phyloP scores from a whole-genome alignment of 2,888 invertebrate species.

The Venusia cambrica region DNA sequence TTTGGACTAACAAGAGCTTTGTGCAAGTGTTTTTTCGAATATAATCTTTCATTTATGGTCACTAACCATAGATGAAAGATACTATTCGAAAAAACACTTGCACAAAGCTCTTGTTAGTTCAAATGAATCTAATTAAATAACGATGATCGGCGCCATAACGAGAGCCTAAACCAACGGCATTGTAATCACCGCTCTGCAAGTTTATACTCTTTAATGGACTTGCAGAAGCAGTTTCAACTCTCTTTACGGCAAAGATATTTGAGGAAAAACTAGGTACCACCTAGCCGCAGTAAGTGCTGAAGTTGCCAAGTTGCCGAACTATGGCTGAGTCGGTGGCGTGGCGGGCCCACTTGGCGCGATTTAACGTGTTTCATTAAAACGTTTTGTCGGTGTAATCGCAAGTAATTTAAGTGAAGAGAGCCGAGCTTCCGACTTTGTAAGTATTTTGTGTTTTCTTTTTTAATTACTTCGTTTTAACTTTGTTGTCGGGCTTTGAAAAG shows the following conservation, averaged over 20 bases:
- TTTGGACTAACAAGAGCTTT: conserved; percentile 19
- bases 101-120: conserved; percentile 12
- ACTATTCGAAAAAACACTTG: conserved; percentile 10
- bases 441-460: conserved; percentile 81
- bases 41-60: no score
- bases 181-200: conserved; percentile 72
- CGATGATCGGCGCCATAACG: conserved; percentile 67
- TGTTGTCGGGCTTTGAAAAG: conserved; percentile 77
- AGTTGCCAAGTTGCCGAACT: conserved; percentile 72
- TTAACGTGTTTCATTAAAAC: conserved; percentile 80
- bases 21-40: conserved; percentile 9
- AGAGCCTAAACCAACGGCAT: conserved; percentile 70
- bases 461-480: conserved; percentile 81
- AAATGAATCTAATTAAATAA: conserved; percentile 65
- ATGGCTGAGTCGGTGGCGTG: conserved; percentile 52
- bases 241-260: conserved; percentile 79
- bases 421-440: conserved; percentile 79
- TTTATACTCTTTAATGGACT: conserved; percentile 79
- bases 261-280: conserved; percentile 76
- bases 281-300: conserved; percentile 69
- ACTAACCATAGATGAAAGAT: no score
- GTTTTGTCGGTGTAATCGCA: conserved; percentile 80
- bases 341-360: conserved; percentile 72
- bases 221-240: conserved; percentile 77
- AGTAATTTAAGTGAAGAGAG: conserved; percentile 81